Percentiles rank a stretch among this genome's conserved stretches.
These are phyloP conservation scores for Diaprepes abbreviatus DNA, from an alignment of 2,888 invertebrate genomes.

Conservation along the genomic window DNA sequence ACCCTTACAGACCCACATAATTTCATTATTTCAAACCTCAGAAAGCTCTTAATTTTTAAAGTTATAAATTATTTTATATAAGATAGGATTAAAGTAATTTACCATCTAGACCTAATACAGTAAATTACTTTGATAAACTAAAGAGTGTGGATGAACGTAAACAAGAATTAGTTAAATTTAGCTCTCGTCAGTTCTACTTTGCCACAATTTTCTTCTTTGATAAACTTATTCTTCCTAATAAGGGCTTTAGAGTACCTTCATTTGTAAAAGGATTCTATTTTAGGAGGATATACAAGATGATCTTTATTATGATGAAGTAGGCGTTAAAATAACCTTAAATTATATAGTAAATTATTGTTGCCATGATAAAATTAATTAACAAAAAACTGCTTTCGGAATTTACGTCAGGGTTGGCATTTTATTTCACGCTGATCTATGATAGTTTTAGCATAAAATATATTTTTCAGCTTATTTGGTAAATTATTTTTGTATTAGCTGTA, in stretches of 20 bases:
- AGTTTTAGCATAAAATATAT: too few relatives aligned
- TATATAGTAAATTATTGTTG: neutral
- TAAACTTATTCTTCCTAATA: neutral
- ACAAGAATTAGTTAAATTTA: conserved; percentile 3
- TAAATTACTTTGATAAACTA: too few relatives aligned
- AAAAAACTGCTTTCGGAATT: neutral
- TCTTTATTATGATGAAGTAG: neutral
- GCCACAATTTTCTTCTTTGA: neutral
- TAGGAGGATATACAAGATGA: neutral
- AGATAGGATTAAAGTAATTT: too few relatives aligned
- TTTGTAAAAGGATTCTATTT: conserved; percentile 2
- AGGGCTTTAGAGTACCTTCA: neutral
- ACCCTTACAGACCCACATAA: too few relatives aligned
- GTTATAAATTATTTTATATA: too few relatives aligned
- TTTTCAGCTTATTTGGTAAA: too few relatives aligned
- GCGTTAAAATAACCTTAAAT: neutral
- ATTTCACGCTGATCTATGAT: too few relatives aligned
- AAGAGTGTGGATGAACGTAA: neutral
- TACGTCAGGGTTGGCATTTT: too few relatives aligned
- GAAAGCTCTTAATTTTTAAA: too few relatives aligned
- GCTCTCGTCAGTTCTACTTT: neutral
- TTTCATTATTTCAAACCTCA: too few relatives aligned
- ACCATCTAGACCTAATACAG: too few relatives aligned
- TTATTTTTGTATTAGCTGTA: too few relatives aligned
- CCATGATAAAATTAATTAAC: neutral